These are phyloP conservation scores for Papilio protenor DNA, from an alignment of 2,888 invertebrate genomes.

Conservation along the genomic window DNA sequence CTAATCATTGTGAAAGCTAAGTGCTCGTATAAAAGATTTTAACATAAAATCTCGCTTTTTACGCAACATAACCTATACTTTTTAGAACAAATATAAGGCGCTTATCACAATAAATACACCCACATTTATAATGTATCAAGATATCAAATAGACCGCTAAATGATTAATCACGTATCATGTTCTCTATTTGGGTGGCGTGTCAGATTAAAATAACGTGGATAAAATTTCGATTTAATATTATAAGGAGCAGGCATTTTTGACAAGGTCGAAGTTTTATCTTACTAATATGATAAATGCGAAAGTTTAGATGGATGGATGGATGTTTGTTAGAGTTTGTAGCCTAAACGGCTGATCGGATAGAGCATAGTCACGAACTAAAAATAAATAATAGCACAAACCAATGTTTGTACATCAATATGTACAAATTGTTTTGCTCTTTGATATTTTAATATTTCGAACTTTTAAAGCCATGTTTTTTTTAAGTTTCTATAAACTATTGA, in stretches of 20 bases:
- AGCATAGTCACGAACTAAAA: no score
- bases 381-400: no score
- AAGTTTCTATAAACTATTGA: no score
- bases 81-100: slow-evolving; percentile 10
- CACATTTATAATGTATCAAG: slow-evolving; percentile 47
- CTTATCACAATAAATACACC: slow-evolving; percentile 39
- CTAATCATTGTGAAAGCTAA: slow-evolving; percentile 36
- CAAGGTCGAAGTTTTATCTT: slow-evolving; percentile 16
- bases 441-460: no score
- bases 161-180: slow-evolving; percentile 60
- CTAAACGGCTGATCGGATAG: no score
- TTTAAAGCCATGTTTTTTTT: no score
- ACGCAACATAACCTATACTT: slow-evolving; percentile 6
- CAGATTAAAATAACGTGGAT: slow-evolving; percentile 51
- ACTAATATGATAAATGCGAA: no score
- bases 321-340: no score
- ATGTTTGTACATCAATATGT: no score
- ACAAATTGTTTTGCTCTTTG: no score
- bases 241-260: slow-evolving; percentile 47
- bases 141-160: slow-evolving; percentile 45
- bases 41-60: slow-evolving; percentile 10
- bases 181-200: slow-evolving; percentile 49
- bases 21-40: slow-evolving; percentile 27
- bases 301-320: background rate
- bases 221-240: slow-evolving; percentile 50